phyloP scores from a whole-genome alignment of 2,113 vertebrate genomes.

The Podilymbus podiceps region DNA sequence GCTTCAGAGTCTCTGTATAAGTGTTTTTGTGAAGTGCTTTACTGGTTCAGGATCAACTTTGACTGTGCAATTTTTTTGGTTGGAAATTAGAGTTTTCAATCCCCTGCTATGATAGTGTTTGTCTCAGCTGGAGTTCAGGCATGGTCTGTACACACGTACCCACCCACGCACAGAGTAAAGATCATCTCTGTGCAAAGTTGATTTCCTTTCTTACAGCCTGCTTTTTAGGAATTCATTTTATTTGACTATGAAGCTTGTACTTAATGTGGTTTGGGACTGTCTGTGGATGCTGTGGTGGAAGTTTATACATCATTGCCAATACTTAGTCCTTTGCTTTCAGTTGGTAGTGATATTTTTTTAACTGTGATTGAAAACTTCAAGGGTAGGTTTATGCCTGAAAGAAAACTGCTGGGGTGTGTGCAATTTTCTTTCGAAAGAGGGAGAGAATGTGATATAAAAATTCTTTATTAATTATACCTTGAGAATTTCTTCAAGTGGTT shows the following conservation, averaged over 20 bases:
- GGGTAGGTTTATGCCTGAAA: neutral
- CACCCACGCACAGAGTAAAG: neutral
- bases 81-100: conserved; percentile 7
- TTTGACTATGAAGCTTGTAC: neutral
- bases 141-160: neutral
- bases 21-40: neutral
- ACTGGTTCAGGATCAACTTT: neutral
- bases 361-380: neutral
- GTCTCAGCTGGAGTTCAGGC: conserved; percentile 20
- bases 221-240: conserved; percentile 24
- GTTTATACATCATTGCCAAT: neutral
- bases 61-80: neutral
- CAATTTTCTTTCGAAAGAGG: neutral
- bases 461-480: neutral
- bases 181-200: neutral
- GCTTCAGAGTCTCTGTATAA: neutral
- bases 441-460: neutral
- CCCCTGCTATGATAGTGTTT: neutral
- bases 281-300: neutral
- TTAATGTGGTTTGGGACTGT: neutral
- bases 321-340: neutral
- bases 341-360: neutral
- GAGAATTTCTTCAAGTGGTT: neutral
- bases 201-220: neutral
- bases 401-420: neutral